phyloP scores from a whole-genome alignment of 2,888 invertebrate species.

The Adineta ricciae region DNA sequence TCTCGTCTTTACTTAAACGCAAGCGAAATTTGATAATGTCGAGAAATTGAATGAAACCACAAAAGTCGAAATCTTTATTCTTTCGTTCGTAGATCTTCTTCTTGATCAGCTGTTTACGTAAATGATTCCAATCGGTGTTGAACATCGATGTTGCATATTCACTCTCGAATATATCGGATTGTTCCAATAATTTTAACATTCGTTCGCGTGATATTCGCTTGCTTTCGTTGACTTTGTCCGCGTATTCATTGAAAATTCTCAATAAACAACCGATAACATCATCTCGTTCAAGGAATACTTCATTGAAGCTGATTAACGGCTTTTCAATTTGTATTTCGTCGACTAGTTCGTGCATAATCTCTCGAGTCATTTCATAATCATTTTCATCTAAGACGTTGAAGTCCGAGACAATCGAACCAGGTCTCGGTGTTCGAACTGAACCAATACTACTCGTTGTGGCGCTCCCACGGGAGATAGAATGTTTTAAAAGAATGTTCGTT shows the following conservation, averaged over 20 bases:
- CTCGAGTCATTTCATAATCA: neutral
- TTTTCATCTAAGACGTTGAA: neutral
- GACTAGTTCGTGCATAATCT: neutral
- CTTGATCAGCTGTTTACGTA: neutral
- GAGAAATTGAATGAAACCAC: neutral
- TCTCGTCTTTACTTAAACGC: neutral
- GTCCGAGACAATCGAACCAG: neutral
- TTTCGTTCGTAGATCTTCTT: neutral
- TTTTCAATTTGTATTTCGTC: neutral
- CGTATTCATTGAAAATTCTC: conserved; percentile 8
- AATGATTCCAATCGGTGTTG: neutral
- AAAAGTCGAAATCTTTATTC: neutral
- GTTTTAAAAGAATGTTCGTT: neutral
- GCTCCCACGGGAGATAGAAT: neutral
- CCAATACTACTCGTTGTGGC: neutral
- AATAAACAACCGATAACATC: neutral
- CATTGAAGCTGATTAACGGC: neutral
- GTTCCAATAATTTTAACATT: neutral
- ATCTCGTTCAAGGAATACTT: neutral
- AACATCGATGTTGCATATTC: neutral
- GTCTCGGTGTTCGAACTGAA: neutral
- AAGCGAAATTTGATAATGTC: neutral
- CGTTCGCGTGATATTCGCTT: neutral
- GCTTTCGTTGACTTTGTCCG: neutral
- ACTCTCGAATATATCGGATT: neutral